These are phyloP conservation scores for Psittacus erithacus DNA, from an alignment of 2,113 vertebrate genomes.

Conservation along the genomic window DNA sequence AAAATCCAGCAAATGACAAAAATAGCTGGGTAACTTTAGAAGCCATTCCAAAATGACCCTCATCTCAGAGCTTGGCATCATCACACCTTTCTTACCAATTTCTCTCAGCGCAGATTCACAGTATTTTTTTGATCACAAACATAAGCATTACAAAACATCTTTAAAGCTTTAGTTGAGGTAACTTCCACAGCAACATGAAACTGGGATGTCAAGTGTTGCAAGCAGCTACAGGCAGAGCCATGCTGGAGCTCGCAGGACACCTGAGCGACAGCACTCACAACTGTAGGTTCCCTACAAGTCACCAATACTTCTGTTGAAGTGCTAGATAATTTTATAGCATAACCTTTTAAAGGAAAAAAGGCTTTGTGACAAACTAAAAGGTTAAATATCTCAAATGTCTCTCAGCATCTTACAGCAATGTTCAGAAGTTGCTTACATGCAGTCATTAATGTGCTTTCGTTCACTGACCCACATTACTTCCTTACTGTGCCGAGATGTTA, in stretches of 20 bases:
- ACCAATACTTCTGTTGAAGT: neutral
- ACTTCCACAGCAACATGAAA: neutral
- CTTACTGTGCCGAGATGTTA: neutral
- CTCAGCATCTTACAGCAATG: neutral
- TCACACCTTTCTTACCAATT: neutral
- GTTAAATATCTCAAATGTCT: neutral
- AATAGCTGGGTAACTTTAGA: neutral
- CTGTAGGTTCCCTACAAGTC: neutral
- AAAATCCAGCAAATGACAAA: neutral
- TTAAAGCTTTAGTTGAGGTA: neutral
- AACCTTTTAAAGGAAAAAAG: neutral
- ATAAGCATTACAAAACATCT: neutral
- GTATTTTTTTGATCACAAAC: neutral
- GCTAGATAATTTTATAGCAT: neutral
- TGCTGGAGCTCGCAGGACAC: neutral
- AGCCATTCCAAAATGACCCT: neutral
- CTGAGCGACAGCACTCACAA: neutral
- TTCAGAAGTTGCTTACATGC: neutral
- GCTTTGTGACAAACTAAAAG: neutral
- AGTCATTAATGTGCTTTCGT: neutral
- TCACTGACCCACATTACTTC: neutral
- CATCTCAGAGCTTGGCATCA: neutral
- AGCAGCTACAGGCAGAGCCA: neutral
- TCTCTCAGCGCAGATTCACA: neutral
- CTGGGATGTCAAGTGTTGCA: neutral